A percentile compares a stretch with the other conserved stretches of the same genome.
These are phyloP conservation scores for Lithophane socia DNA, from an alignment of 2,888 invertebrate species.

Conservation along the genomic window DNA sequence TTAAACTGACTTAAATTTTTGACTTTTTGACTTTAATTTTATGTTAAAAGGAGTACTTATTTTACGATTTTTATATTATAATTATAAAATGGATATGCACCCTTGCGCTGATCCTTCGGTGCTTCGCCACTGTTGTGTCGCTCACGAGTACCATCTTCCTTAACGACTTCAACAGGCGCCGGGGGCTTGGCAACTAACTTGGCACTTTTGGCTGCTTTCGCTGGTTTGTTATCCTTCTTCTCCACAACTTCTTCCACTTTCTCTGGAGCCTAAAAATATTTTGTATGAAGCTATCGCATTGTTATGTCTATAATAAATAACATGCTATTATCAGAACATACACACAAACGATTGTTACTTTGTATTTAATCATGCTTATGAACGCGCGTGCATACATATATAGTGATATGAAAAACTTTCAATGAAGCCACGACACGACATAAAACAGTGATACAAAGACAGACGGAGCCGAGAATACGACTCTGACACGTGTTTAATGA, in stretches of 20 bases:
- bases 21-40: too few species aligned
- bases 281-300: constrained; percentile 18
- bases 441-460: constrained; percentile 32
- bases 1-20: too few species aligned
- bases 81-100: constrained; percentile 63
- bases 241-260: constrained; percentile 83
- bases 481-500: constrained; percentile 42
- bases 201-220: constrained; percentile 74
- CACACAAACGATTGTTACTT: constrained; percentile 46
- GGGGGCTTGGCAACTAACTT: constrained; percentile 71
- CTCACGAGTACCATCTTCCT: constrained; percentile 79
- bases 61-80: background rate
- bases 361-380: constrained; percentile 53
- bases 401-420: constrained; percentile 36
- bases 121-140: constrained; percentile 78
- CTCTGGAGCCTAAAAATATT: constrained; percentile 73
- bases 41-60: background rate
- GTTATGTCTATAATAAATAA: constrained; percentile 36
- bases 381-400: constrained; percentile 50
- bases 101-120: constrained; percentile 87
- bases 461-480: constrained; percentile 24
- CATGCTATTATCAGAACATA: constrained; percentile 55
- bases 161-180: constrained; percentile 73
- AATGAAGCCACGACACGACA: constrained; percentile 48
- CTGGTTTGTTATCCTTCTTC: constrained; percentile 78